phyloP scores from a whole-genome alignment of 2,113 vertebrate species.

The Peucedramus taeniatus region DNA sequence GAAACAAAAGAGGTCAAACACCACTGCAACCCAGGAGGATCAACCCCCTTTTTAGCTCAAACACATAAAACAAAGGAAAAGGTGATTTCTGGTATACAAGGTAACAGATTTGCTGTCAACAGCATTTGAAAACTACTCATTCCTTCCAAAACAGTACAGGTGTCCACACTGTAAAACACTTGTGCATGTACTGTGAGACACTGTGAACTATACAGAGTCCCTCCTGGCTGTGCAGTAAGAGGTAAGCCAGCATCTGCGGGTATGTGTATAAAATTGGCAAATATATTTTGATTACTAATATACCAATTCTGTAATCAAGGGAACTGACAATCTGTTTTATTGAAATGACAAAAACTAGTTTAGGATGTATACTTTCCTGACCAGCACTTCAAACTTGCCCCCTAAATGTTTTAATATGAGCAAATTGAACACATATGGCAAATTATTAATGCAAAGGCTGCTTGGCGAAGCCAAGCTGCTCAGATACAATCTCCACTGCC shows the following conservation, averaged over 20 bases:
- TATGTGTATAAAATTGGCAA: not conserved
- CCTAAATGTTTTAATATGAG: not conserved
- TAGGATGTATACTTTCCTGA: not conserved
- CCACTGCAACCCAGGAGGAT: not conserved
- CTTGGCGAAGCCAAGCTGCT: not conserved
- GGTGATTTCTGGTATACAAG: not conserved
- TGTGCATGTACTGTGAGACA: not conserved
- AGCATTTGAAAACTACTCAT: not conserved
- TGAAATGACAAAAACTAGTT: not conserved
- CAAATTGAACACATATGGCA: not conserved
- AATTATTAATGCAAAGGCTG: not conserved
- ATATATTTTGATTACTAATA: not conserved
- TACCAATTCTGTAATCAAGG: not conserved
- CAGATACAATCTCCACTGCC: slow-evolving; percentile 8
- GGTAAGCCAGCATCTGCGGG: not conserved
- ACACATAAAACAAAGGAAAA: not conserved
- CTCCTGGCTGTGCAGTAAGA: not conserved
- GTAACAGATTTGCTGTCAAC: not conserved
- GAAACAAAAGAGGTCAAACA: not conserved
- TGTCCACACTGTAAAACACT: not conserved
- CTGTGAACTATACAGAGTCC: not conserved
- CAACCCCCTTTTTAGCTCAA: not conserved
- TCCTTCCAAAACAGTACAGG: not conserved
- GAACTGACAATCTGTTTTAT: not conserved
- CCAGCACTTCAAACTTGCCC: not conserved